A percentile compares a stretch with the other conserved stretches of the same genome.
These are phyloP conservation scores for Physeter macrocephalus DNA, from an alignment of 2,113 vertebrate species.

Conservation along the genomic window DNA sequence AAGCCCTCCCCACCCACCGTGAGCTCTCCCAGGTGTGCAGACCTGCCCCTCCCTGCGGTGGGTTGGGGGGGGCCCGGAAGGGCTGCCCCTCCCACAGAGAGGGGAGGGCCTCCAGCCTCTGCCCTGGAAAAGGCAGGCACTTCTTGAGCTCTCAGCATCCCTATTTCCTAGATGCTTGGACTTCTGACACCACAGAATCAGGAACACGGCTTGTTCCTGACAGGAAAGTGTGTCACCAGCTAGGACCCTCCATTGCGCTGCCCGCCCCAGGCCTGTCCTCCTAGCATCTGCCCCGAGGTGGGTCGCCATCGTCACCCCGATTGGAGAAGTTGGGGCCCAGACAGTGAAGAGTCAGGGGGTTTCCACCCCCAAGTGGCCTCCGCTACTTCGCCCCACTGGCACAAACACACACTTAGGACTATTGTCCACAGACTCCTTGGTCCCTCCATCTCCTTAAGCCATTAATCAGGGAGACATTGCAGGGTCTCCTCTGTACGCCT, in stretches of 20 bases:
- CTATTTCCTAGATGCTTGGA: background rate
- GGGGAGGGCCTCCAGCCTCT: background rate
- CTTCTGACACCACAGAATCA: background rate
- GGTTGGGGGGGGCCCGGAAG: too few relatives aligned
- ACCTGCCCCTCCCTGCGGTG: background rate
- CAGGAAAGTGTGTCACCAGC: background rate
- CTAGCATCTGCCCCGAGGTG: too few relatives aligned
- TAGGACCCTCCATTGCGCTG: too few relatives aligned
- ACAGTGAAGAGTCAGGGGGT: background rate
- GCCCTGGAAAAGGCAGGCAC: background rate
- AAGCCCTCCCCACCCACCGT: background rate
- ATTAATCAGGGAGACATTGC: accelerated
- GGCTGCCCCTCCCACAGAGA: background rate
- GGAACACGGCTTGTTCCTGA: background rate
- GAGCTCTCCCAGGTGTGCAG: background rate
- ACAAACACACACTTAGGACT: background rate
- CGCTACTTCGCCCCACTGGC: background rate
- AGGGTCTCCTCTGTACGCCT: accelerated
- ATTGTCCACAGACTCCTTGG: background rate
- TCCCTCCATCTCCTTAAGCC: background rate
- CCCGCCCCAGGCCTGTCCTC: background rate
- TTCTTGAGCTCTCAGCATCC: background rate
- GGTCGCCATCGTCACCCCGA: background rate
- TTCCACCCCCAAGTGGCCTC: background rate
- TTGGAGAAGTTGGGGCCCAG: background rate